Base-by-base conservation (phyloP, 1,140 invertebrate genomes). In the Bombus superbus region DNA sequence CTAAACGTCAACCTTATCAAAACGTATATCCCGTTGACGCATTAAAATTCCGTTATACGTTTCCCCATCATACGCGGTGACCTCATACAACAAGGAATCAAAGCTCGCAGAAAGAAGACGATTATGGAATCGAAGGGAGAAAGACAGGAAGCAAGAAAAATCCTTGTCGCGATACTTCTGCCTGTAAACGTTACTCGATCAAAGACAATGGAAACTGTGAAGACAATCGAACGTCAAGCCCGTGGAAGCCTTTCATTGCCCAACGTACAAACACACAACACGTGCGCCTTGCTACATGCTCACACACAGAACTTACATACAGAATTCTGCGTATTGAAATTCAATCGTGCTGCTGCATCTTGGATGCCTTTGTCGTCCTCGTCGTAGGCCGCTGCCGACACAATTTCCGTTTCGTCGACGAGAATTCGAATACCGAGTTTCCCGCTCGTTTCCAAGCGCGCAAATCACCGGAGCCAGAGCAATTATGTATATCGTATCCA, bases 171-270 rank as follows among this genome's bases (percentile, higher is more conserved):
- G 85, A 64, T 57, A 47, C 69, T 71, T 81, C 82, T 83, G 35
- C 18, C 35, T 42, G 79, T 68, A 80, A 71, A 80, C 74, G 75
- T 79, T 81, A 81, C 47, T 40, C 80, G 85, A 64, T 57, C 85
- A 86, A 81, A 77, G 86, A 93, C 92, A 93, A 92, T 92, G 84
- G 92, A 92, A 92, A 91, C 88, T 86, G 85, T 87, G 91, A 90
- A 87, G 83, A 88, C 91, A 89, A 91, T 89, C 76, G 88, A 91
- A 85, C 90, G 91, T 92, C 90, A 88, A 93, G 87, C 91, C 90
- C 89, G 82, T 93, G 90, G 91, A 93, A 92, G 88, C 89, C 91
- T 93, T 89, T 93, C 89, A 89, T 93, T 92, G 91, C 85, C 85
- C 89, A 92, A 92, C 77, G 42, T 53, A 18, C 89, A 88, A 25